Evolutionary conservation across 64 coral and sea anemone species (phyloP), one percentile per base, ranked within the genome.

Genomic region (Pocillopora damicornis): DNA sequence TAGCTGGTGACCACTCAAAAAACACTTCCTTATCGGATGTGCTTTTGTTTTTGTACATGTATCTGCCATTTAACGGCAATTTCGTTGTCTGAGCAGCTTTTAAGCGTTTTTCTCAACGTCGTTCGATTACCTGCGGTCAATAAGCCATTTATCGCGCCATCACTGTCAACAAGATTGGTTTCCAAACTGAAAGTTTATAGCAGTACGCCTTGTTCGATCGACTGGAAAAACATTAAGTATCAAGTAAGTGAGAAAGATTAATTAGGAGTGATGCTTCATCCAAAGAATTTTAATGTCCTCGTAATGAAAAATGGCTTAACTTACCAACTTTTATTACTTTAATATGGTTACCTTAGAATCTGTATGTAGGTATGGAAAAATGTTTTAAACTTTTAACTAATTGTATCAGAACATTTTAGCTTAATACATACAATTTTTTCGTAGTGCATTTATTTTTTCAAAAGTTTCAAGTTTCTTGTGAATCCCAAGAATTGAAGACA

Each of bases 131-230:
- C 64, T 42, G 37, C 11, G 30, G 81, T 85, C 81, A 85, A 85
- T 85, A 85, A 85, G 81, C 81, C 63, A 85, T 85, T 85, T 85
- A 85, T 85, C 81, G 8, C 65, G 56, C 81, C 36, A n/a, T 85
- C 81, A 71, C n/a, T 37, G 38, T 73, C 81, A 85, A 72, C 81
- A 85, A 85, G 35, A 20, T 71, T 38, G 18, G 81, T 66, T 73
- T 72, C 68, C 72, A 66, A 51, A 51, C 42, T 51, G 38, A 42
- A 42, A 26, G 56, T 68, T 25, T 72, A 38, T 13, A 57, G 37
- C 64, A 51, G 11, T 13, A 37, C 81, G 42, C 2, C 65, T 13
- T 57, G 37, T 85, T 66, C 64, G 37, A 38, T 67, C 20, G 71
- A 20, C 65, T 58, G 45, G 38, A 34, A 45, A n/a, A 85, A 22